Conservation (phyloP, 2,888 invertebrate species). For the Loripinus fragilis region DNA sequence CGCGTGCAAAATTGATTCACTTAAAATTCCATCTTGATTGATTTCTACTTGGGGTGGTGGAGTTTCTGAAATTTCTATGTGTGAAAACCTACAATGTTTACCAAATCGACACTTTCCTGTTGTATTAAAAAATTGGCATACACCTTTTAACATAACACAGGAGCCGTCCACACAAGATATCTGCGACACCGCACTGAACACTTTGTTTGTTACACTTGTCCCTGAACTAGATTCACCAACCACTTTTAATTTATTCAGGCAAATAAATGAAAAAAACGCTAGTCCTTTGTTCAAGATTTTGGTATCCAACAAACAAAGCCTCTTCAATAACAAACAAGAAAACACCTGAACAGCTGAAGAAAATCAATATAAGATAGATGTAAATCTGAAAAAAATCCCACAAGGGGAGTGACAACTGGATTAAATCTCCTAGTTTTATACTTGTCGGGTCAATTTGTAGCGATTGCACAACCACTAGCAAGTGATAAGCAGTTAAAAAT, state of each 20-base stretch:
- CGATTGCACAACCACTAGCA: neutral
- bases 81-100: slow-evolving; percentile 67
- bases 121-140: slow-evolving; percentile 66
- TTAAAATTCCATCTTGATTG: slow-evolving; percentile 50
- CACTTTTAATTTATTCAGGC: too few relatives aligned
- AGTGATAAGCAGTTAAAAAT: too few relatives aligned
- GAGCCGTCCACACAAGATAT: neutral
- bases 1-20: slow-evolving; percentile 20
- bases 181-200: neutral
- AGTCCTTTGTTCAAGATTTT: too few relatives aligned
- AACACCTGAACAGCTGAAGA: neutral
- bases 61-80: slow-evolving; percentile 30
- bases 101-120: slow-evolving; percentile 70
- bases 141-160: slow-evolving; percentile 57
- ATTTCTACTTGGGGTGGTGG: neutral
- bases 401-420: slow-evolving; percentile 8
- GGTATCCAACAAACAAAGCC: neutral
- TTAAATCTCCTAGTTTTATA: too few relatives aligned
- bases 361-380: neutral
- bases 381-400: neutral
- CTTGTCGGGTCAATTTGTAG: neutral
- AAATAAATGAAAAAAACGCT: too few relatives aligned
- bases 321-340: neutral
- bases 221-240: neutral
- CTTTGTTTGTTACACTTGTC: neutral